These are phyloP conservation scores for Taurulus bubalis DNA, from an alignment of 2,113 vertebrate species.

Conservation along the genomic window DNA sequence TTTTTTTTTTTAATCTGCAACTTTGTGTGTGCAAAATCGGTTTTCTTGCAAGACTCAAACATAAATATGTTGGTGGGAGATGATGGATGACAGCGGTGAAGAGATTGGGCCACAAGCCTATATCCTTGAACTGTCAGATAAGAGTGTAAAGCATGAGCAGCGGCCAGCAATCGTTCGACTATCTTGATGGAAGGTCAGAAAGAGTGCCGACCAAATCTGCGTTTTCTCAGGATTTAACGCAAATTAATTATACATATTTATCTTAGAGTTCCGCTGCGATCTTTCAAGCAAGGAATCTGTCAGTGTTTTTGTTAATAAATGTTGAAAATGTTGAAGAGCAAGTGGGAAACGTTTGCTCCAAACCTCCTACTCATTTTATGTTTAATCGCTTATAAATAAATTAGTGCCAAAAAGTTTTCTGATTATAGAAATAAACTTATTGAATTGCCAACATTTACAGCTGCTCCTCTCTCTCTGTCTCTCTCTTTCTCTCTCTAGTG, in stretches of 20 bases:
- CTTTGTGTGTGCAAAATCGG: neutral
- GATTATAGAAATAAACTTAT: neutral
- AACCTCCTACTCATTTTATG: neutral
- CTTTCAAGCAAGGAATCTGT: conserved; percentile 8
- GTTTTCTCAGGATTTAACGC: neutral
- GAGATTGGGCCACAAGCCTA: conserved; percentile 12
- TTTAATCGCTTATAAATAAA: neutral
- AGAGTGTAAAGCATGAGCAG: conserved; percentile 36
- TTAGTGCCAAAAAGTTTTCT: neutral
- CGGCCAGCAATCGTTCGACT: conserved; percentile 12
- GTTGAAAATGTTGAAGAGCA: conserved; percentile 2
- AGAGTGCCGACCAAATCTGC: neutral
- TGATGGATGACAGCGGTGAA: conserved; percentile 42
- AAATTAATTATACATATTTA: conserved; percentile 6
- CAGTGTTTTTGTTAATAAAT: neutral
- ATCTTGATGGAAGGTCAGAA: conserved; percentile 38
- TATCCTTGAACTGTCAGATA: conserved; percentile 51
- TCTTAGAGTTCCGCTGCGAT: conserved; percentile 6
- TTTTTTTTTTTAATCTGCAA: neutral
- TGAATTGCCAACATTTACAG: neutral
- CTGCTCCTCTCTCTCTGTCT: conserved; percentile 7
- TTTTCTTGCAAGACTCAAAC: neutral
- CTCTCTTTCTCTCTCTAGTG: conserved; percentile 79
- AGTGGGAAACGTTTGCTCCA: neutral
- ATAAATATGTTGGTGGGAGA: neutral